Evolutionary conservation across 2,888 invertebrate genomes (phyloP).

Genomic region (Eristalinus aeneus): DNA sequence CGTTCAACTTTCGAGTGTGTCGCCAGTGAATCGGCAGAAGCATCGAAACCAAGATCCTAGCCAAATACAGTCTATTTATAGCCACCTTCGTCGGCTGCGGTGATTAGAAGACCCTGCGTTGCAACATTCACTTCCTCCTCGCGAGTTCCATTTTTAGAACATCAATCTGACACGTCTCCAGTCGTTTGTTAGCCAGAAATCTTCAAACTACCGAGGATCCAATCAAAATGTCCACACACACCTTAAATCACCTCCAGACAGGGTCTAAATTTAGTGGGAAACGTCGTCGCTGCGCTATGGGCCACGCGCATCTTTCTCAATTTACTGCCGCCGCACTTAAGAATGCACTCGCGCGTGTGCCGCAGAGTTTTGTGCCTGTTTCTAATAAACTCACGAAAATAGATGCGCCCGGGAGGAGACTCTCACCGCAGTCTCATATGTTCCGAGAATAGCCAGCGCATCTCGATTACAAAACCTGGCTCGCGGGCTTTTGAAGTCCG

Average conservation of each 20-base stretch:
- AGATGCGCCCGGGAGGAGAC: constrained; percentile 10
- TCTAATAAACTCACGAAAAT: constrained; percentile 51
- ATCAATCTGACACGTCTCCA: neutral
- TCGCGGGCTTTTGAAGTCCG: constrained; percentile 25
- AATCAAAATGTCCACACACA: constrained; percentile 47
- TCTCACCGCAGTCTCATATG: neutral
- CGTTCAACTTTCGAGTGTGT: constrained; percentile 30
- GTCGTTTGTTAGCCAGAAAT: constrained; percentile 14
- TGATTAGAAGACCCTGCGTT: constrained; percentile 20
- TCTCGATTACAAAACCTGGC: constrained; percentile 14
- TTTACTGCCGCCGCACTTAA: constrained; percentile 17
- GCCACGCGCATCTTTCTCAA: neutral
- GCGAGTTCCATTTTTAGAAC: constrained; percentile 33
- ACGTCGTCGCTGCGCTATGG: neutral
- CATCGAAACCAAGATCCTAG: neutral
- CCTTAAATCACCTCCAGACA: constrained; percentile 48
- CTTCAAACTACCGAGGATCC: neutral
- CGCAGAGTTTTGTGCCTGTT: constrained; percentile 25
- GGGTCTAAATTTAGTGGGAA: constrained; percentile 39
- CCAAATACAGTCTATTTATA: constrained; percentile 47
- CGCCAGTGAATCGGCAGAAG: constrained; percentile 17
- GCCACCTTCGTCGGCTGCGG: neutral
- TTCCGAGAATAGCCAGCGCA: neutral
- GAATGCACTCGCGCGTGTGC: constrained; percentile 4
- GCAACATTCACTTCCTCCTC: constrained; percentile 52